Percentiles rank a stretch among this genome's conserved stretches.
Evolutionary conservation across 2,797 vertebrate species (phyloP).

Genomic region (Scarus forsteni): DNA sequence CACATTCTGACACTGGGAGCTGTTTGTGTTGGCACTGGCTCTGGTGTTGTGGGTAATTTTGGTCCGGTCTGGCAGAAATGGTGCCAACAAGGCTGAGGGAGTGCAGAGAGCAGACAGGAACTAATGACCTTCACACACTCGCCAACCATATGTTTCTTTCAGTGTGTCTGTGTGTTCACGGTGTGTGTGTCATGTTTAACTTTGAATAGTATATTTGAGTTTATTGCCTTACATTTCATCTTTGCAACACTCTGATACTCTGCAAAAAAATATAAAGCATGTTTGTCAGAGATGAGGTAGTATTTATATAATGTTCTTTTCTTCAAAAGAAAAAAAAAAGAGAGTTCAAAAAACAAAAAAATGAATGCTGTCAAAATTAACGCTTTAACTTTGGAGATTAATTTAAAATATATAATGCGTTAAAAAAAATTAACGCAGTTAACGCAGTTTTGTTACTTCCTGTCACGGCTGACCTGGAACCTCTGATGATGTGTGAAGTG

Average conservation of each 20-base stretch:
- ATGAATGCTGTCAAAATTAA: too few species aligned
- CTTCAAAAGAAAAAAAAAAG: too few species aligned
- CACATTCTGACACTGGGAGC: constrained; percentile 16
- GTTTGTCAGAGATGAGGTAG: too few species aligned
- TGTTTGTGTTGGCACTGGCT: constrained; percentile 51
- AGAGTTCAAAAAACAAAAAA: too few species aligned
- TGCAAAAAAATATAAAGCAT: not conserved
- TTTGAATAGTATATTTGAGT: constrained; percentile 11
- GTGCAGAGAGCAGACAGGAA: constrained; percentile 65
- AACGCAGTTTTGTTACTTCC: too few species aligned
- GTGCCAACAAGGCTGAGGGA: constrained; percentile 59
- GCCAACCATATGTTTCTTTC: constrained; percentile 59
- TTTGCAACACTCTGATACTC: too few species aligned
- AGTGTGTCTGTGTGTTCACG: constrained; percentile 19
- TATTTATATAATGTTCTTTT: too few species aligned
- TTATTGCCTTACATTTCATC: not conserved
- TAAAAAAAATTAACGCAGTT: too few species aligned
- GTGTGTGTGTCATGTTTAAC: constrained; percentile 8
- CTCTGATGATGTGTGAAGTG: too few species aligned
- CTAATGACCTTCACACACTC: constrained; percentile 73
- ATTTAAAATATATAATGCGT: too few species aligned
- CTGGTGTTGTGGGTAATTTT: constrained; percentile 64
- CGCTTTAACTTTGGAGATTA: too few species aligned
- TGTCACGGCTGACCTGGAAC: too few species aligned
- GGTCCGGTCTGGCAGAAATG: constrained; percentile 61